These are phyloP conservation scores for Sebastes goodei DNA, from an alignment of 2,797 vertebrate species.

Conservation along the genomic window DNA sequence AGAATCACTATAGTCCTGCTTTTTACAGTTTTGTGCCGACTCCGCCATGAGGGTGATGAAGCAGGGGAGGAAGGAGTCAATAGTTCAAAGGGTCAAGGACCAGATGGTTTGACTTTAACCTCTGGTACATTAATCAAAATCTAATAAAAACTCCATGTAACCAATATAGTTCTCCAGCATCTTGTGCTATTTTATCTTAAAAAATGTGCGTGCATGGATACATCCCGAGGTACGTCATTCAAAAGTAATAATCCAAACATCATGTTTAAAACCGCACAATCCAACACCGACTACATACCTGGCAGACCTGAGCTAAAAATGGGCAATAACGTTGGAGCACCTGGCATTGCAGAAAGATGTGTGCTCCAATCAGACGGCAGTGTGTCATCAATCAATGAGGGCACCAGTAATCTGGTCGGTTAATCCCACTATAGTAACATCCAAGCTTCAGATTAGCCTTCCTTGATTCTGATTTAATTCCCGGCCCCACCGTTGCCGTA, in stretches of 20 bases:
- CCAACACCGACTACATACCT: background rate
- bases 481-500: background rate
- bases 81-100: background rate
- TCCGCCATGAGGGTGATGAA: background rate
- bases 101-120: no score
- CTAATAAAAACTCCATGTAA: background rate
- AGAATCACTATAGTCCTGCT: background rate
- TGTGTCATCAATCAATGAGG: constrained; percentile 32
- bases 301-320: background rate
- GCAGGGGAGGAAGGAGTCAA: background rate
- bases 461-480: constrained; percentile 39
- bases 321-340: background rate
- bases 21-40: background rate
- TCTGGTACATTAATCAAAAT: background rate
- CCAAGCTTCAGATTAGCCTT: constrained; percentile 45
- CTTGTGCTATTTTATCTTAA: background rate
- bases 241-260: background rate
- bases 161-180: background rate
- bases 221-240: background rate
- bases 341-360: constrained; percentile 10
- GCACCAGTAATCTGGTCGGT: constrained; percentile 42
- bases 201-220: background rate
- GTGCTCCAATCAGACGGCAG: constrained; percentile 27
- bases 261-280: background rate
- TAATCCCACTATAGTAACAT: constrained; percentile 43